phyloP scores from a whole-genome alignment of 2,888 invertebrate genomes.

The Micropterix aruncella region DNA sequence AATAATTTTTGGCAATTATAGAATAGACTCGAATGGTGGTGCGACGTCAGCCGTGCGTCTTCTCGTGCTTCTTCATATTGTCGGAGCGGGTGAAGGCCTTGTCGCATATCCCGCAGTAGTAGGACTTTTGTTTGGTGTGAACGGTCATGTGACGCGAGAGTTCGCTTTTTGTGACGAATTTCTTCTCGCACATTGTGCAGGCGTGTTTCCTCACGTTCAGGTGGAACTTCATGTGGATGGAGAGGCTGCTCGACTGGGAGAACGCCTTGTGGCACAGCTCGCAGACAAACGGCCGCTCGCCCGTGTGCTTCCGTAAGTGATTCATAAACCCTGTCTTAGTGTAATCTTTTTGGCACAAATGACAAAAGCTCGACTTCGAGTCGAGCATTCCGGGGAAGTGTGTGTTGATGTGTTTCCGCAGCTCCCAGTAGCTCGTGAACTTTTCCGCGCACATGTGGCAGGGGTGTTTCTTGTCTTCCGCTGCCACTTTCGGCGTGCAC shows the following conservation, averaged over 20 bases:
- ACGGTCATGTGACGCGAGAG: conserved; percentile 40
- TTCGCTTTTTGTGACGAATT: conserved; percentile 40
- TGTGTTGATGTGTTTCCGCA: conserved; percentile 34
- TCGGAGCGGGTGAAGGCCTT: conserved; percentile 39
- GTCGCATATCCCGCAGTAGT: conserved; percentile 38
- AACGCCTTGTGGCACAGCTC: conserved; percentile 38
- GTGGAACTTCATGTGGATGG: conserved; percentile 40
- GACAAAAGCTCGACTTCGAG: conserved; percentile 38
- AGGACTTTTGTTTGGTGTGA: conserved; percentile 38
- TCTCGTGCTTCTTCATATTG: conserved; percentile 41
- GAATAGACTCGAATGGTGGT: conserved; percentile 14
- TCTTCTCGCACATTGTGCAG: conserved; percentile 38
- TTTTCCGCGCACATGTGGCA: conserved; percentile 38
- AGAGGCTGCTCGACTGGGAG: conserved; percentile 37
- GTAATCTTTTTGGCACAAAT: conserved; percentile 39
- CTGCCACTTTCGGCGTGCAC: conserved; percentile 31
- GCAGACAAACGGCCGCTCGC: conserved; percentile 37
- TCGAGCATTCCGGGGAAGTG: conserved; percentile 39
- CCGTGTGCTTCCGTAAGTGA: conserved; percentile 36
- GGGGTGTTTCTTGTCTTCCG: conserved; percentile 33
- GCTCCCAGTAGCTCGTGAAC: conserved; percentile 36
- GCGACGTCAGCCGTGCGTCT: conserved; percentile 32
- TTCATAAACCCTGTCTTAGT: conserved; percentile 41
- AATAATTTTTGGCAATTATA: conserved; percentile 36
- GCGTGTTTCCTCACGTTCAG: conserved; percentile 38